Evolutionary conservation across 1,140 invertebrate genomes (phyloP).

Genomic region (Drosophila burlai): DNA sequence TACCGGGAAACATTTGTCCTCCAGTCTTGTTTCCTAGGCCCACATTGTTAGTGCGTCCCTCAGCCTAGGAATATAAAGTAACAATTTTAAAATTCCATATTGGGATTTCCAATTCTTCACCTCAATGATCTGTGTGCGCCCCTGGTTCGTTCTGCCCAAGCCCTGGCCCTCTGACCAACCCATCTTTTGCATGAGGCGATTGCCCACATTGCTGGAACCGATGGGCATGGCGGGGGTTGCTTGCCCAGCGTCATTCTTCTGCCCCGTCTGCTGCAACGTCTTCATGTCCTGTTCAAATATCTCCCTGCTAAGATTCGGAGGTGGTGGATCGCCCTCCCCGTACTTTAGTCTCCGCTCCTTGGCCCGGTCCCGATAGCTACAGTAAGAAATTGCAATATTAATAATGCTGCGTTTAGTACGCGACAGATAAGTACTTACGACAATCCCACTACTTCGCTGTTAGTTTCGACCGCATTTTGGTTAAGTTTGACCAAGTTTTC

Average conservation of each 20-base stretch:
- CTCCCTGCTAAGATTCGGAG: constrained; percentile 90
- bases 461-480: constrained; percentile 2
- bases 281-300: constrained; percentile 87
- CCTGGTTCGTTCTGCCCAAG: constrained; percentile 96
- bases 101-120: constrained; percentile 84
- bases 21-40: constrained; percentile 90
- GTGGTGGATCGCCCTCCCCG: constrained; percentile 92
- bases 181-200: constrained; percentile 98
- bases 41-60: constrained; percentile 87
- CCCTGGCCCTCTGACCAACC: constrained; percentile 99
- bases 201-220: constrained; percentile 95
- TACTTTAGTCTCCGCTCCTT: constrained; percentile 98
- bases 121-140: constrained; percentile 96
- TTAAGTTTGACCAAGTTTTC: constrained; percentile 90
- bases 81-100: neutral
- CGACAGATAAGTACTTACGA: constrained; percentile 36
- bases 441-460: constrained; percentile 35
- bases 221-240: constrained; percentile 87
- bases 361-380: constrained; percentile 93
- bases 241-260: constrained; percentile 60
- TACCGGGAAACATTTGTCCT: constrained; percentile 89
- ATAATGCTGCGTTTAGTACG: too few relatives aligned
- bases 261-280: constrained; percentile 59
- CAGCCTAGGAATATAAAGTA: constrained; percentile 55
- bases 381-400: neutral